Evolutionary conservation across 1,140 invertebrate species (phyloP), one percentile per base, ranked within the genome.

Genomic region (Chironomus tepperi): DNA sequence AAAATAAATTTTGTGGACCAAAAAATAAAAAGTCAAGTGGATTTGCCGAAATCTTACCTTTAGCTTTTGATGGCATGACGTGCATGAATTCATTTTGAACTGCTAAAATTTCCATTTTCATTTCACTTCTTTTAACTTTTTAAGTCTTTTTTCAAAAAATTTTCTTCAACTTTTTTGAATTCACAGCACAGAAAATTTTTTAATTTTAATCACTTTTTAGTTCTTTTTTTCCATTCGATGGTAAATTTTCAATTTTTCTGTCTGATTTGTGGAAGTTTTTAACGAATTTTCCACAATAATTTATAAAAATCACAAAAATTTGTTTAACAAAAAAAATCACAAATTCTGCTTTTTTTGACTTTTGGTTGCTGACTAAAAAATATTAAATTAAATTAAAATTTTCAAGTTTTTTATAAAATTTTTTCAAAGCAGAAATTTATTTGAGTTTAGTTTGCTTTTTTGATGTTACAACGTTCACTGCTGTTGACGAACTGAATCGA

Each of bases 1-100:
- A 34, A 34, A 34, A 34, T 2, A 2, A 34, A 2, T 34, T 34
- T 34, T 34, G 1, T 34, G 24, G 24, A 34, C 43, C 15, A 2
- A 15, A 47, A 47, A 47, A 2, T 47, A 47, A 47, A 3, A 7
- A 47, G 43, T 57, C n/a, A 57, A 15, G n/a, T n/a, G 12, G 12
- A n/a, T 15, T 9, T 47, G 43, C 47, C n/a, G n/a, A n/a, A n/a
- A n/a, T n/a, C n/a, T 57, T 57, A 57, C 47, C 47, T 57, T 57
- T 57, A 57, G 47, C n/a, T 57, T 57, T 57, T 57, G 47, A 57
- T 57, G 47, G 47, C 47, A 57, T 57, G 8, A 57, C 47, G 47
- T 57, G 47, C 47, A 57, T 57, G 47, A 57, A 57, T 57, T 57
- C 47, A 57, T 57, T 57, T 57, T 57, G 47, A n/a, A 57, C 47